phyloP scores from a whole-genome alignment of 2,888 invertebrate species.

The Vesta saturnalis region DNA sequence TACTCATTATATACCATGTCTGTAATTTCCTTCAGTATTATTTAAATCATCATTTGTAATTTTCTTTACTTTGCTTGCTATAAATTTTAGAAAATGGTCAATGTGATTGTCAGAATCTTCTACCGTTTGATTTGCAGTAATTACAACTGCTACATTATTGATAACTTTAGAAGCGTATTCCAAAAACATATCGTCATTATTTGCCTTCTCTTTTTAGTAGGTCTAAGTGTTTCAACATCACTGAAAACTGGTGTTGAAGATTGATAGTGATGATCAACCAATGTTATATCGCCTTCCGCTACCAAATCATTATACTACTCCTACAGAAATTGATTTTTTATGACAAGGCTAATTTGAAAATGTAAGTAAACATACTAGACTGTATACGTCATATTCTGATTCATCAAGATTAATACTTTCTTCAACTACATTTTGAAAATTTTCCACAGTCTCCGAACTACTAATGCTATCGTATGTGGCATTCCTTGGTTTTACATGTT shows the following conservation, averaged over 20 bases:
- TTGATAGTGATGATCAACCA: too few relatives aligned
- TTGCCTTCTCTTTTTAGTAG: neutral
- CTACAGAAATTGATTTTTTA: too few relatives aligned
- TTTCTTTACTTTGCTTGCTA: neutral
- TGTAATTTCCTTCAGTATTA: neutral
- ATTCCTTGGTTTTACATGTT: neutral
- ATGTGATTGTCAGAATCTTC: neutral
- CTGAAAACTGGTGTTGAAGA: neutral
- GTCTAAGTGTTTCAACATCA: neutral
- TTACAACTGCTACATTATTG: neutral
- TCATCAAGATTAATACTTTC: neutral
- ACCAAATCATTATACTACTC: neutral
- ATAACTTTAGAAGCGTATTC: neutral
- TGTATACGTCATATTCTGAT: neutral
- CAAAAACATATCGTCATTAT: neutral
- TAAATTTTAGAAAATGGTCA: neutral
- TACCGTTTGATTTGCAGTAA: neutral
- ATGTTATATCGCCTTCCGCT: neutral
- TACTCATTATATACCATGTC: neutral
- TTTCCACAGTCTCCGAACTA: too few relatives aligned
- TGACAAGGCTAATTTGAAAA: neutral
- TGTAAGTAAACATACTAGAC: neutral
- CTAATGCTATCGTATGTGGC: neutral
- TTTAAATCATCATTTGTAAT: conserved; percentile 1
- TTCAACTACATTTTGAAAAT: too few relatives aligned